Evolutionary conservation across 2,888 invertebrate genomes (phyloP).

Genomic region (Criorhina ranunculi): DNA sequence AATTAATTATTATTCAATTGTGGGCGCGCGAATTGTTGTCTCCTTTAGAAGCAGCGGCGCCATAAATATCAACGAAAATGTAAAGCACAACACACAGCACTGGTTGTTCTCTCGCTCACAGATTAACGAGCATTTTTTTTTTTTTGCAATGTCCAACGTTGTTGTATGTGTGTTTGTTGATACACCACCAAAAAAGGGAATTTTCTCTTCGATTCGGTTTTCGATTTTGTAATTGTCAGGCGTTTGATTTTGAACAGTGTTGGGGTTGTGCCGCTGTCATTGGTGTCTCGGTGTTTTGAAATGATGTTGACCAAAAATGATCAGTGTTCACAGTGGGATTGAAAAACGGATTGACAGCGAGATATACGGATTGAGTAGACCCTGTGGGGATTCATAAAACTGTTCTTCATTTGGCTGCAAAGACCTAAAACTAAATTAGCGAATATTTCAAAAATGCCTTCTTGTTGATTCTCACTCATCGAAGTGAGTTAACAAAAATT

Average conservation of each 20-base stretch:
- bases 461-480: conserved; percentile 4
- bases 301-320: conserved; percentile 39
- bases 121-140: too few species aligned
- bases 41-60: conserved; percentile 72
- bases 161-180: conserved; percentile 27
- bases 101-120: conserved; percentile 7
- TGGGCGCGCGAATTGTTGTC: conserved; percentile 74
- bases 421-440: neutral
- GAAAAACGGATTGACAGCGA: conserved; percentile 1
- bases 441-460: neutral
- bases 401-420: neutral
- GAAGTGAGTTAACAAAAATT: neutral
- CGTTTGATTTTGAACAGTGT: conserved; percentile 40
- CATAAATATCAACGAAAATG: conserved; percentile 61
- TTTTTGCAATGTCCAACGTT: conserved; percentile 40
- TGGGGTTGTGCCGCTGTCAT: neutral
- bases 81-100: conserved; percentile 42
- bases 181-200: conserved; percentile 64
- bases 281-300: neutral
- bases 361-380: neutral
- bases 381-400: too few species aligned
- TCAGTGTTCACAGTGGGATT: neutral
- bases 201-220: conserved; percentile 59
- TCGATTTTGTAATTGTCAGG: conserved; percentile 49
- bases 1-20: conserved; percentile 74